Conservation (phyloP, 2,888 invertebrate genomes). For the Pherbina coryleti region DNA sequence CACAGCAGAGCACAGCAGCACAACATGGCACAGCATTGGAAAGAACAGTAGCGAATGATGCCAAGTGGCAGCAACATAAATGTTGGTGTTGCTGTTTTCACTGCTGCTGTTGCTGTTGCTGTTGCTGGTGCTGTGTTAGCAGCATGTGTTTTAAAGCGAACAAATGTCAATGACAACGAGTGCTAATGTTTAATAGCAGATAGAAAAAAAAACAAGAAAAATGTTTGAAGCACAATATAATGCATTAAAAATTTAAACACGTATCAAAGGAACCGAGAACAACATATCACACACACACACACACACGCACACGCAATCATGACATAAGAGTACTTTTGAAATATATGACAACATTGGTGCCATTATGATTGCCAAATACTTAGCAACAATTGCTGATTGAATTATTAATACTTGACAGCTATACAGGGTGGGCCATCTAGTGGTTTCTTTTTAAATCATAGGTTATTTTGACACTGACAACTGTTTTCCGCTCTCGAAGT, state of each 20-base stretch:
- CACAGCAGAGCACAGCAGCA: background rate
- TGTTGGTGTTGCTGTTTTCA: constrained; percentile 20
- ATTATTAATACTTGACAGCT: constrained; percentile 11
- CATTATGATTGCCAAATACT: background rate
- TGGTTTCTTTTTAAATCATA: too few species aligned
- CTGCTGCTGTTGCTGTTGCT: background rate
- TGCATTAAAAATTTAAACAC: constrained; percentile 23
- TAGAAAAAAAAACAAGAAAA: background rate
- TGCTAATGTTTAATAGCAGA: background rate
- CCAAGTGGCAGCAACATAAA: constrained; percentile 24
- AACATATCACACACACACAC: background rate
- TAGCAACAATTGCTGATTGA: constrained; percentile 24
- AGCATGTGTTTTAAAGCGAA: background rate
- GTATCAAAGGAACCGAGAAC: background rate
- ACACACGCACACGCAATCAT: background rate
- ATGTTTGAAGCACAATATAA: background rate
- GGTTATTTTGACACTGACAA: too few species aligned
- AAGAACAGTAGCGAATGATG: background rate
- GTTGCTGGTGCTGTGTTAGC: background rate
- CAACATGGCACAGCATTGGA: constrained; percentile 3
- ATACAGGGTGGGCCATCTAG: too few species aligned
- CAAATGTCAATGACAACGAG: background rate
- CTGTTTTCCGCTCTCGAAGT: too few species aligned
- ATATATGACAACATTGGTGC: background rate
- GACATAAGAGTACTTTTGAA: background rate